Percentiles rank a stretch among this genome's conserved stretches.
Conservation (phyloP, 1,140 invertebrate genomes). For the Drosophila aff. region DNA sequence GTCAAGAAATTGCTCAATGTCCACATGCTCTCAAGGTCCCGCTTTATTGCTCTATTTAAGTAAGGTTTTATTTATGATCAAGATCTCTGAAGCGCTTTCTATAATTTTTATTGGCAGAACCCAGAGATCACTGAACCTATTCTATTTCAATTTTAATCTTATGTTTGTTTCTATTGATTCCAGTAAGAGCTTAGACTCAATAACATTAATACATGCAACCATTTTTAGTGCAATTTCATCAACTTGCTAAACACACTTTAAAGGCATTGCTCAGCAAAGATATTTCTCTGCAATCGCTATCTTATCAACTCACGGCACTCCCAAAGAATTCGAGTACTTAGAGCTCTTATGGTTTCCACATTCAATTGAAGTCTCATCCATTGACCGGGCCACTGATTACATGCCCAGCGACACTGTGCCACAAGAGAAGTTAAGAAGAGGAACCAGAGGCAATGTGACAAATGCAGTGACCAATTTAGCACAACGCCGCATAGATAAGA, state of each 20-base stretch:
- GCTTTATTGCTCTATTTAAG: constrained; percentile 18
- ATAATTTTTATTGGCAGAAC: too few species aligned
- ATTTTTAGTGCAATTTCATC: background rate
- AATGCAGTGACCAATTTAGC: constrained; percentile 57
- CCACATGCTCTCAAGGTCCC: background rate
- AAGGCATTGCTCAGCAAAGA: constrained; percentile 3
- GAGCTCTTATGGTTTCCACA: constrained; percentile 8
- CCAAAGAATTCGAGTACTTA: constrained; percentile 3
- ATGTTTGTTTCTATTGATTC: background rate
- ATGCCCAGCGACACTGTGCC: constrained; percentile 34
- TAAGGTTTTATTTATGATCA: constrained; percentile 2
- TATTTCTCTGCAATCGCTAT: constrained; percentile 8
- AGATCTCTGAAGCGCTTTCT: background rate
- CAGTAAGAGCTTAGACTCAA: background rate
- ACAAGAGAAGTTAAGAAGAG: constrained; percentile 17
- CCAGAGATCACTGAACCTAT: background rate
- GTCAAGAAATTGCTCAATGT: constrained; percentile 22
- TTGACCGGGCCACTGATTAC: constrained; percentile 4
- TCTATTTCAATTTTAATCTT: background rate
- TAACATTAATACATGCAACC: background rate
- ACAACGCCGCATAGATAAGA: constrained; percentile 52
- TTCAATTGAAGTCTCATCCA: constrained; percentile 1
- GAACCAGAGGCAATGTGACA: constrained; percentile 31
- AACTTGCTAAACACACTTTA: constrained; percentile 5
- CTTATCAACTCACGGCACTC: constrained; percentile 22